These are phyloP conservation scores for Threskiornis aethiopicus DNA, from an alignment of 2,797 vertebrate genomes.

Conservation along the genomic window DNA sequence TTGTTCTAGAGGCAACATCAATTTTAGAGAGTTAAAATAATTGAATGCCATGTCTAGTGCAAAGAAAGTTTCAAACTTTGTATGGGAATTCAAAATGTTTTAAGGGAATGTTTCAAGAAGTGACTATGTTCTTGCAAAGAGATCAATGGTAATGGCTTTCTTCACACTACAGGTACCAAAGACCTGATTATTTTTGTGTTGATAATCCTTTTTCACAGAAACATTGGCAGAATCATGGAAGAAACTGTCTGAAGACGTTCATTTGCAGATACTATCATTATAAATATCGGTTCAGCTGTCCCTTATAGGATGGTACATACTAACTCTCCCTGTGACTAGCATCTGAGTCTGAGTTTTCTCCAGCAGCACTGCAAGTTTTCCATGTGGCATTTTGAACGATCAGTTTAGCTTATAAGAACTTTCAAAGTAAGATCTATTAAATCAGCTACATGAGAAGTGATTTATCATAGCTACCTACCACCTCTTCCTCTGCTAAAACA, in stretches of 20 bases:
- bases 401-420: neutral
- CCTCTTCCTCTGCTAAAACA: neutral
- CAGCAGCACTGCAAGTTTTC: neutral
- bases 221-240: neutral
- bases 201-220: neutral
- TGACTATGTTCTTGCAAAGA: neutral
- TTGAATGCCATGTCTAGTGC: neutral
- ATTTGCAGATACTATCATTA: neutral
- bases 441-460: neutral
- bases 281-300: neutral
- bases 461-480: neutral
- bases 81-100: neutral
- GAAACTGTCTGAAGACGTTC: neutral
- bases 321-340: neutral
- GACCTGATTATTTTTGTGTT: neutral
- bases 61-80: neutral
- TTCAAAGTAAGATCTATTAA: neutral
- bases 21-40: neutral
- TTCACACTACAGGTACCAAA: neutral
- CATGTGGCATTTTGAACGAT: neutral
- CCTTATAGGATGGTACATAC: neutral
- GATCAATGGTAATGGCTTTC: neutral
- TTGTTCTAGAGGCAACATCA: neutral
- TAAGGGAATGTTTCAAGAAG: neutral
- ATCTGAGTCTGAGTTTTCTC: neutral